phyloP scores from a whole-genome alignment of 2,797 vertebrate species.

The Melanotaenia trifasciata region DNA sequence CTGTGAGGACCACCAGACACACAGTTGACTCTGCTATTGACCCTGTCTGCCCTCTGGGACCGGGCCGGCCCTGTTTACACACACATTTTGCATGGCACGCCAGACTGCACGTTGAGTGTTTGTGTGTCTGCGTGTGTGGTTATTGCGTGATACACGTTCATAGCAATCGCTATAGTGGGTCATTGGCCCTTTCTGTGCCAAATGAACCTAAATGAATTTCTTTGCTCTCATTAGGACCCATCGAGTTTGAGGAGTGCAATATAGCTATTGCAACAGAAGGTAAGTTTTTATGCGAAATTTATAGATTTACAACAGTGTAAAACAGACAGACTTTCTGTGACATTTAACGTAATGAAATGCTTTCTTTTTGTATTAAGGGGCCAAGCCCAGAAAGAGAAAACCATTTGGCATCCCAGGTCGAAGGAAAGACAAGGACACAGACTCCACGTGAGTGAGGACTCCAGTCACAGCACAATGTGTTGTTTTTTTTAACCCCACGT shows the following conservation, averaged over 20 bases:
- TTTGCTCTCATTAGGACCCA: constrained; percentile 85
- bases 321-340: neutral
- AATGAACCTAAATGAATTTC: constrained; percentile 65
- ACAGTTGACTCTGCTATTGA: constrained; percentile 75
- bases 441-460: constrained; percentile 89
- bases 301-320: neutral
- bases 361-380: constrained; percentile 79
- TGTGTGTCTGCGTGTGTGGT: constrained; percentile 49
- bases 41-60: constrained; percentile 76
- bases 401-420: constrained; percentile 92
- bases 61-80: constrained; percentile 52
- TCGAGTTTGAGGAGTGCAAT: constrained; percentile 98
- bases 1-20: constrained; percentile 73
- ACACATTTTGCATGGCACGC: constrained; percentile 51
- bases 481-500: neutral
- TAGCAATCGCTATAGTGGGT: constrained; percentile 58
- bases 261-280: constrained; percentile 91
- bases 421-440: constrained; percentile 95
- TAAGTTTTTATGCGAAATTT: constrained; percentile 46
- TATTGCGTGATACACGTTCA: constrained; percentile 75
- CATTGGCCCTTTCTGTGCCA: constrained; percentile 64
- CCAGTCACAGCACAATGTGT: neutral
- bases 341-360: neutral
- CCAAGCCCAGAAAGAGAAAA: constrained; percentile 95
- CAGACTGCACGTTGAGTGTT: constrained; percentile 55